These are phyloP conservation scores for Spheniscus humboldti DNA, from an alignment of 2,797 vertebrate genomes.

Conservation along the genomic window DNA sequence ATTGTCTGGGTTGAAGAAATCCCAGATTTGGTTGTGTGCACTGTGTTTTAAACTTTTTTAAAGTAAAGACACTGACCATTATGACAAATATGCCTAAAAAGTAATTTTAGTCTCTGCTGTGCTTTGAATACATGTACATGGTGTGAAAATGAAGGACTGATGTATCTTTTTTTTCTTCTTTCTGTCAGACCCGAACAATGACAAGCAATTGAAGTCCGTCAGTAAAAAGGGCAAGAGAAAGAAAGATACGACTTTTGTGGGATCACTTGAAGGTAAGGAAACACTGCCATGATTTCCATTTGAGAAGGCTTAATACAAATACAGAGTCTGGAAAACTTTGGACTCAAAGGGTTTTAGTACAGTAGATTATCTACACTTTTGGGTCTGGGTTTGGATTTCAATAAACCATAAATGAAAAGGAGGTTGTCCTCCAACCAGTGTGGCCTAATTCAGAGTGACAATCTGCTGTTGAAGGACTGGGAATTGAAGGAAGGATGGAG, in stretches of 20 bases:
- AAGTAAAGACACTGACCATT: background rate
- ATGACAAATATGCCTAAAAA: background rate
- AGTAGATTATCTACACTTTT: background rate
- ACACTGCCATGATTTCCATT: background rate
- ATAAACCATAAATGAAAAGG: background rate
- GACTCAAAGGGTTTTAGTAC: background rate
- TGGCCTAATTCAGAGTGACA: background rate
- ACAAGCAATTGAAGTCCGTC: background rate
- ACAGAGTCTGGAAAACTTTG: background rate
- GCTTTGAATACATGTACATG: background rate
- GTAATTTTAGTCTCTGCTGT: background rate
- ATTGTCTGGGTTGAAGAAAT: background rate
- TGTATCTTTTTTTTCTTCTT: background rate
- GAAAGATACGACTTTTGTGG: slow-evolving; percentile 69
- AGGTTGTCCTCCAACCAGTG: background rate
- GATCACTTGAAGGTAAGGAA: slow-evolving; percentile 73
- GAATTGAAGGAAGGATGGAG: background rate
- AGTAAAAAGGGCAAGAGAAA: slow-evolving; percentile 79
- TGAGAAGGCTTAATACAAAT: background rate
- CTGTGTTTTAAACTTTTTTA: background rate
- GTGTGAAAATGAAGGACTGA: background rate
- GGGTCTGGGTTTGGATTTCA: background rate
- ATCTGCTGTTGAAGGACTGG: background rate
- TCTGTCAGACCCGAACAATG: slow-evolving; percentile 27
- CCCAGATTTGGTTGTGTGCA: background rate